Evolutionary conservation across 92 coral and sea anemone species (phyloP).

Genomic region (Zoanthus sociatus): DNA sequence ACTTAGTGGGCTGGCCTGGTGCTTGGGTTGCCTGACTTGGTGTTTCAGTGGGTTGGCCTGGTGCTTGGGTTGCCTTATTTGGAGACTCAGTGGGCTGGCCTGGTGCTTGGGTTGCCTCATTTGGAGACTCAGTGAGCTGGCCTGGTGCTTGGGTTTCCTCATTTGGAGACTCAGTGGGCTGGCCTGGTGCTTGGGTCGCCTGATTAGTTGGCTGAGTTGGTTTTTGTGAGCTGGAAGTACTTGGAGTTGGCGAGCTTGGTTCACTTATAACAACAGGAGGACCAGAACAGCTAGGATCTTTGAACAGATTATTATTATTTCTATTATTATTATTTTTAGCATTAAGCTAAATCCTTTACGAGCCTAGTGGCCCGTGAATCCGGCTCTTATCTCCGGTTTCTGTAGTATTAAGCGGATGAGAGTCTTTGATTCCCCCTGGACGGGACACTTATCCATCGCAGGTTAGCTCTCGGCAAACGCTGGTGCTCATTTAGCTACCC

Average conservation of each 20-base stretch:
- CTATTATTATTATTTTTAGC: no score
- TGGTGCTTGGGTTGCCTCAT: not conserved
- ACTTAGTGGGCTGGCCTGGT: not conserved
- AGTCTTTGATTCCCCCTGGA: no score
- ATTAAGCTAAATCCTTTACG: no score
- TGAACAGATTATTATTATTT: not conserved
- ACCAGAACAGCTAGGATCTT: slow-evolving; percentile 37
- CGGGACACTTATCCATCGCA: no score
- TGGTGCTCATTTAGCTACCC: no score
- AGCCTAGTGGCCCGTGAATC: no score
- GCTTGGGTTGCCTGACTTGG: not conserved
- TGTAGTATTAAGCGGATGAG: no score
- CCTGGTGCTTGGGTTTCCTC: not conserved
- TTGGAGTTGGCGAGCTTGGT: not conserved
- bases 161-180: not conserved
- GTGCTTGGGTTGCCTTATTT: not conserved
- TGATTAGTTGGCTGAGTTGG: not conserved
- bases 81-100: not conserved
- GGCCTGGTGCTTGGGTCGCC: not conserved
- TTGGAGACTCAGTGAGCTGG: not conserved
- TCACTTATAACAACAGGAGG: slow-evolving; percentile 22
- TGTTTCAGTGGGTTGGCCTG: not conserved
- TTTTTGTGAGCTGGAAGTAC: not conserved
- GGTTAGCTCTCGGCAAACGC: no score
- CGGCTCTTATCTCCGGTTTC: no score